These are phyloP conservation scores for Drosophila ambigua DNA, from an alignment of 1,140 invertebrate genomes.

Conservation along the genomic window DNA sequence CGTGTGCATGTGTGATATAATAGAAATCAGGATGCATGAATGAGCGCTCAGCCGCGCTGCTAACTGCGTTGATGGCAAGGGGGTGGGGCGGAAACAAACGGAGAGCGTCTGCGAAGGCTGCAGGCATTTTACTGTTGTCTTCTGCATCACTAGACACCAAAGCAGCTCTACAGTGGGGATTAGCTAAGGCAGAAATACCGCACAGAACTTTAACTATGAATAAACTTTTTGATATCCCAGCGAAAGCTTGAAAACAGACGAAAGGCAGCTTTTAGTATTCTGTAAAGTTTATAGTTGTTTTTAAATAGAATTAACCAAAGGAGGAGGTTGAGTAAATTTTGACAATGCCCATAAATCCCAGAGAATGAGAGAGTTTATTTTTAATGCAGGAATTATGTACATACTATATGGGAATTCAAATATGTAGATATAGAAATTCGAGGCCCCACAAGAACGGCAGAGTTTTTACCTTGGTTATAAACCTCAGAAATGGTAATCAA, in stretches of 20 bases:
- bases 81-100: neutral
- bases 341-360: too few relatives aligned
- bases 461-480: too few relatives aligned
- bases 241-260: neutral
- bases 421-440: too few relatives aligned
- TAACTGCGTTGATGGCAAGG: slow-evolving; percentile 55
- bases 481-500: too few relatives aligned
- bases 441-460: too few relatives aligned
- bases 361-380: too few relatives aligned
- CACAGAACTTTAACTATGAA: neutral
- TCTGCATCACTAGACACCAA: slow-evolving; percentile 35
- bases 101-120: slow-evolving; percentile 30
- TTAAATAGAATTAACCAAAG: too few relatives aligned
- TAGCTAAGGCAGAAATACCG: neutral
- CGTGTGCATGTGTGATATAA: slow-evolving; percentile 37
- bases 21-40: slow-evolving; percentile 72
- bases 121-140: slow-evolving; percentile 49
- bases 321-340: too few relatives aligned
- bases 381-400: too few relatives aligned
- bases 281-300: too few relatives aligned
- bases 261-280: neutral
- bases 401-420: too few relatives aligned
- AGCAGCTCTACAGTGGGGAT: slow-evolving; percentile 26
- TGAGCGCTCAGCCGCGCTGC: slow-evolving; percentile 47
- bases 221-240: neutral